Base-by-base conservation (phyloP, 2,888 invertebrate species). In the Ichneumoninae sp. region DNA sequence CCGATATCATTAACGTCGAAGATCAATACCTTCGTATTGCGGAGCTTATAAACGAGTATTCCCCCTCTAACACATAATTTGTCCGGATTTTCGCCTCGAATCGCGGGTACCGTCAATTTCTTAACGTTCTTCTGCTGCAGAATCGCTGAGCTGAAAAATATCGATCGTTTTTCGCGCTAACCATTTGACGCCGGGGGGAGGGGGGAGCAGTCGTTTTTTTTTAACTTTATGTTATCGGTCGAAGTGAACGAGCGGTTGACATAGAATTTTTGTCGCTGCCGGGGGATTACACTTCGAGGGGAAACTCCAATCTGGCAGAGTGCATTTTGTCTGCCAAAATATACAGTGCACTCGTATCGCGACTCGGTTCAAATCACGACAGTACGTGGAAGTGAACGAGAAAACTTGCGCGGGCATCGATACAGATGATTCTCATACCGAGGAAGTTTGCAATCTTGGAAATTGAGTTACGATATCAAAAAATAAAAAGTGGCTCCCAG, bases 291-390 rank as follows among this genome's bases (percentile, higher is more conserved):
- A 77, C 74, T 77, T 69, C 78, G 26, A 47, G 26, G 13, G 74
- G 40, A 78, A 78, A 81, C 74, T 84, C 69, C 84, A 81, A 84
- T 84, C 84, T 78, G 81, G 81, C 65, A 70, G 78, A 84, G 81
- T 81, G 81, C 81, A 84, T 65, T 78, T 84, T 81, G 81, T 84
- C 81, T 81, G 81, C 84, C 81, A 78, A 84, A 84, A 81, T 57
- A 78, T 75, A 50, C 66, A 68, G 63, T 16, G 40, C 44, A 33
- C 19, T n/a, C n/a, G 63, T 60, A 57, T 73, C 10, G 22, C 22
- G 22, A 54, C 54, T 54, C 54, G 54, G 8, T 22, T 54, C 8
- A 22, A 19, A 19, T 54, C 22, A 22, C 22, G 19, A 19, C 22
- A 54, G 8, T 26, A 22, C 26, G 13, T 13, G 57, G 10, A 26